These are phyloP conservation scores for Drosophila trichaetosa DNA, from an alignment of 2,888 invertebrate species.

Conservation along the genomic window DNA sequence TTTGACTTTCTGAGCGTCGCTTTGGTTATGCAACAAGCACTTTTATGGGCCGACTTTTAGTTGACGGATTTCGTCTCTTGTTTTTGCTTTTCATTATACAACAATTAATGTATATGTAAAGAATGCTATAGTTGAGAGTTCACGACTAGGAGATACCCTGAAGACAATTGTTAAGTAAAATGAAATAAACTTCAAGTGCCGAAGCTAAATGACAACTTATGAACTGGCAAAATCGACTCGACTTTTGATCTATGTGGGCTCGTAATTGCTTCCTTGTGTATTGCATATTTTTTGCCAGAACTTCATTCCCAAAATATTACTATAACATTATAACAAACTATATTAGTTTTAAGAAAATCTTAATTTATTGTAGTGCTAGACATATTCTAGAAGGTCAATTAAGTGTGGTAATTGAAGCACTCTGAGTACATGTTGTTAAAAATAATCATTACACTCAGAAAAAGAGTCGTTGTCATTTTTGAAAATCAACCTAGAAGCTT, in stretches of 20 bases:
- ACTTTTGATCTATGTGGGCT: too few species aligned
- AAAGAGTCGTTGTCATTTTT: not conserved
- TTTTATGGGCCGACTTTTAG: slow-evolving; percentile 28
- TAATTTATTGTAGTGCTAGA: not conserved
- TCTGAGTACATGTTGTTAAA: not conserved
- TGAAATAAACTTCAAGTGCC: not conserved
- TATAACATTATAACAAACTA: not conserved
- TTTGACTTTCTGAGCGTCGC: slow-evolving; percentile 1
- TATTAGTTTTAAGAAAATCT: not conserved
- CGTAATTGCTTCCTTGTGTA: not conserved
- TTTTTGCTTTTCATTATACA: slow-evolving; percentile 19
- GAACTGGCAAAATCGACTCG: too few species aligned
- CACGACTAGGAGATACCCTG: not conserved
- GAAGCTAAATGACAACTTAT: not conserved
- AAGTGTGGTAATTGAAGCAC: not conserved
- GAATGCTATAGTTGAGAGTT: not conserved
- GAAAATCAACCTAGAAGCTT: too few species aligned
- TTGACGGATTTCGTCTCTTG: not conserved
- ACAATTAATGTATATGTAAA: slow-evolving; percentile 7
- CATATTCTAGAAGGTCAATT: not conserved
- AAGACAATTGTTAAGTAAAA: not conserved
- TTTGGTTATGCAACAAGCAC: slow-evolving; percentile 32
- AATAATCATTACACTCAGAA: not conserved
- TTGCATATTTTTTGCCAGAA: rapidly evolving
- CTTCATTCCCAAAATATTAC: not conserved